Percentiles rank a stretch among this genome's conserved stretches.
phyloP scores from a whole-genome alignment of 2,113 vertebrate species.

The Pseudopipra pipra region DNA sequence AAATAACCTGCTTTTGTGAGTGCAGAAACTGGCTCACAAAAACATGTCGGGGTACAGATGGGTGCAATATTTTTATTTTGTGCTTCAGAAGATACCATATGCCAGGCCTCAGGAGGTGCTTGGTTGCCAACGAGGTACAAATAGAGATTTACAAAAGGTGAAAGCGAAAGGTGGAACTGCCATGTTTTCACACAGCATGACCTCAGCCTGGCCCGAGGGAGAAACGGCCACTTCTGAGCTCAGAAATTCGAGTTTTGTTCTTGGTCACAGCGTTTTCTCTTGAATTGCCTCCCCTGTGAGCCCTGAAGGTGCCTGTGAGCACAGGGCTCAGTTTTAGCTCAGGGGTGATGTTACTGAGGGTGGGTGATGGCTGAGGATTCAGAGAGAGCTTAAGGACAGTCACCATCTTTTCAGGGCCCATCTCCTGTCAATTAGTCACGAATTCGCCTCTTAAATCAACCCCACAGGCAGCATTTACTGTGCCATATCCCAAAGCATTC shows the following conservation, averaged over 20 bases:
- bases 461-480: background rate
- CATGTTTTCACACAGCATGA: background rate
- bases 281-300: background rate
- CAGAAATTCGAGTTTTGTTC: background rate
- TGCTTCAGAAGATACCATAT: constrained; percentile 41
- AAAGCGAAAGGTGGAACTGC: background rate
- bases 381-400: background rate
- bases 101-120: constrained; percentile 36
- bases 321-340: background rate
- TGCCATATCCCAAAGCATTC: background rate
- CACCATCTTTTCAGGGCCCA: background rate
- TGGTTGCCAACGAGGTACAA: constrained; percentile 25
- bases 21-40: background rate
- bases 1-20: background rate
- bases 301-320: background rate
- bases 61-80: constrained; percentile 43
- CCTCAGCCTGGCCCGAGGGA: background rate
- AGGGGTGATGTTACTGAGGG: background rate
- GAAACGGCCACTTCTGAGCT: background rate
- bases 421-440: background rate
- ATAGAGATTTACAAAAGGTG: constrained; percentile 35
- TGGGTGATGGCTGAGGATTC: background rate
- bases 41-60: constrained; percentile 11
- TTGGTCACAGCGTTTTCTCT: background rate
- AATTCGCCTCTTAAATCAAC: background rate